Evolutionary conservation across 2,888 invertebrate species (phyloP).

Genomic region (Rhamphomyia laevipes): DNA sequence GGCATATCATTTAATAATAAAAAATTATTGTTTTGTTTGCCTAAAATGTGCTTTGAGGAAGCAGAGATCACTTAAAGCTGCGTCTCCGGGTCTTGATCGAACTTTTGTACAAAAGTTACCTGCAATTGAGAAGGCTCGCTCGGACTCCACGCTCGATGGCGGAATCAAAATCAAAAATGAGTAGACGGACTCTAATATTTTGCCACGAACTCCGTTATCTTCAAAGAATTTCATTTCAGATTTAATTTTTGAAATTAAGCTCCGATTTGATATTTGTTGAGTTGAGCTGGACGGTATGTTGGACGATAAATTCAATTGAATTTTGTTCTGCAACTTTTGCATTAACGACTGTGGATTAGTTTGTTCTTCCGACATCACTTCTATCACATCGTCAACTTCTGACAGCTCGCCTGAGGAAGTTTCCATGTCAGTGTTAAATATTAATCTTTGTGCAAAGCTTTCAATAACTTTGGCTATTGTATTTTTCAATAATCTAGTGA

Average conservation of each 20-base stretch:
- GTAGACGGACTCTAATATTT: neutral
- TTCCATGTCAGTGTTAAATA: neutral
- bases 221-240: slow-evolving; percentile 1
- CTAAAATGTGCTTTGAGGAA: neutral
- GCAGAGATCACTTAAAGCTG: neutral
- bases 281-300: neutral
- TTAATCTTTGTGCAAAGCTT: neutral
- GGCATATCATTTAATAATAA: neutral
- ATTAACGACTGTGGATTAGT: neutral
- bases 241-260: slow-evolving; percentile 1
- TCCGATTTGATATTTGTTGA: neutral
- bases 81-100: neutral
- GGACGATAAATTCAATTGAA: neutral
- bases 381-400: neutral
- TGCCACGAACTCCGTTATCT: neutral
- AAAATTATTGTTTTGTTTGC: neutral
- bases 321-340: neutral
- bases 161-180: neutral
- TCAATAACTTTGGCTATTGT: neutral
- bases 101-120: neutral
- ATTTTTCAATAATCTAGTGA: neutral
- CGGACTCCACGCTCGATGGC: neutral
- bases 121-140: neutral
- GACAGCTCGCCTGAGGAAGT: neutral
- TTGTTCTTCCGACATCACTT: neutral